phyloP scores from a whole-genome alignment of 2,888 invertebrate genomes.

The Epiblema foenella region DNA sequence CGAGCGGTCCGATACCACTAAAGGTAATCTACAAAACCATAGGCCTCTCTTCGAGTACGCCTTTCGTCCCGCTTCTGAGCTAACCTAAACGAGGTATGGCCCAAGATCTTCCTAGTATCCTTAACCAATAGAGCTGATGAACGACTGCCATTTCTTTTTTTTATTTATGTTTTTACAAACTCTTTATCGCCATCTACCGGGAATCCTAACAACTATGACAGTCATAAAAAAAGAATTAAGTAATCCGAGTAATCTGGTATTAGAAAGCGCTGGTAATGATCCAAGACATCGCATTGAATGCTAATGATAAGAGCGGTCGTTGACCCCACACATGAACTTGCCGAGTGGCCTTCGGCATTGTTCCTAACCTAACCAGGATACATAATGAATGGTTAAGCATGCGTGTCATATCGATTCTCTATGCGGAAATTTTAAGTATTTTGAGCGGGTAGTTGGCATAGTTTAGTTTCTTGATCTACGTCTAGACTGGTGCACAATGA shows the following conservation, averaged over 20 bases:
- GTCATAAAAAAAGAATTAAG: slow-evolving; percentile 35
- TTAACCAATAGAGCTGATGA: too few relatives aligned
- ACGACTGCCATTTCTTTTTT: too few relatives aligned
- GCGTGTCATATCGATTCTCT: slow-evolving; percentile 40
- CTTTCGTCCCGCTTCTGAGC: too few relatives aligned
- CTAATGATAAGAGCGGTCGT: slow-evolving; percentile 78
- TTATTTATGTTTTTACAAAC: too few relatives aligned
- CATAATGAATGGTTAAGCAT: slow-evolving; percentile 36
- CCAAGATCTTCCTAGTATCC: too few relatives aligned
- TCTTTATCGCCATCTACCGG: neutral
- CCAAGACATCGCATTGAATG: slow-evolving; percentile 69
- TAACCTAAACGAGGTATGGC: too few relatives aligned
- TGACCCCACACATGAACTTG: slow-evolving; percentile 78
- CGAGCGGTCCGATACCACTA: too few relatives aligned
- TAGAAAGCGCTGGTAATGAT: slow-evolving; percentile 59
- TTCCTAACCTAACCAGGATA: slow-evolving; percentile 43
- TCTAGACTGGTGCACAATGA: neutral
- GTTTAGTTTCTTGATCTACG: slow-evolving; percentile 10
- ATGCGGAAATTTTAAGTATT: slow-evolving; percentile 12
- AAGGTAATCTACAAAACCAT: too few relatives aligned
- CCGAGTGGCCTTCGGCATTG: slow-evolving; percentile 69
- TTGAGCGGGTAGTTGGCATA: slow-evolving; percentile 12
- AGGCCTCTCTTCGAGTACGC: too few relatives aligned
- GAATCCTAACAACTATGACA: neutral
- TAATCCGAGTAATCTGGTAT: slow-evolving; percentile 52